These are phyloP conservation scores for Oophaga sylvatica DNA, from an alignment of 2,797 vertebrate genomes.

Conservation along the genomic window DNA sequence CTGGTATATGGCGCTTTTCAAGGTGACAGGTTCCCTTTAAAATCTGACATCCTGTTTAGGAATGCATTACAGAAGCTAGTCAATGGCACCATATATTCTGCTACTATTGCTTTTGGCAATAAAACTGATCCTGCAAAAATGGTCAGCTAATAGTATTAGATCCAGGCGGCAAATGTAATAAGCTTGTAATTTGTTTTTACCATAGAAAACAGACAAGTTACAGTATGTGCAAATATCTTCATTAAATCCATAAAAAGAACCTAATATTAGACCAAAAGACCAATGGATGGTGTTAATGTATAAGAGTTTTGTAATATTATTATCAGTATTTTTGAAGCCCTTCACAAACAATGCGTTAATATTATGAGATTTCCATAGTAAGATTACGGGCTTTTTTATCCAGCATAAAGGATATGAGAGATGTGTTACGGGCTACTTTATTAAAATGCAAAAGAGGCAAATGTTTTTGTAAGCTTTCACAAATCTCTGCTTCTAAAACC, in stretches of 20 bases:
- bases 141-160: neutral
- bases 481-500: constrained; percentile 2
- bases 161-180: neutral
- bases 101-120: neutral
- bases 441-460: constrained; percentile 24
- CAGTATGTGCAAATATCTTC: neutral
- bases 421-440: constrained; percentile 2
- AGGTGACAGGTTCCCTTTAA: no score
- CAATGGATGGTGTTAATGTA: neutral
- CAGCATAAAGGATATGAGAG: constrained; percentile 14
- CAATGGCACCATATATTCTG: neutral
- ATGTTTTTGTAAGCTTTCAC: neutral
- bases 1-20: no score
- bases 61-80: neutral
- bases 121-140: neutral
- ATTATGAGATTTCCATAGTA: constrained; percentile 25
- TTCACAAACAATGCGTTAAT: constrained; percentile 7
- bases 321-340: neutral
- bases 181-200: neutral
- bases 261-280: neutral
- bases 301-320: constrained; percentile 18
- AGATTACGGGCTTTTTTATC: constrained; percentile 1
- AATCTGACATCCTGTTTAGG: no score
- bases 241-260: neutral
- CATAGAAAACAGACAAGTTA: neutral